Base-by-base conservation (phyloP, 2,888 invertebrate genomes). In the Xestia xanthographa region DNA sequence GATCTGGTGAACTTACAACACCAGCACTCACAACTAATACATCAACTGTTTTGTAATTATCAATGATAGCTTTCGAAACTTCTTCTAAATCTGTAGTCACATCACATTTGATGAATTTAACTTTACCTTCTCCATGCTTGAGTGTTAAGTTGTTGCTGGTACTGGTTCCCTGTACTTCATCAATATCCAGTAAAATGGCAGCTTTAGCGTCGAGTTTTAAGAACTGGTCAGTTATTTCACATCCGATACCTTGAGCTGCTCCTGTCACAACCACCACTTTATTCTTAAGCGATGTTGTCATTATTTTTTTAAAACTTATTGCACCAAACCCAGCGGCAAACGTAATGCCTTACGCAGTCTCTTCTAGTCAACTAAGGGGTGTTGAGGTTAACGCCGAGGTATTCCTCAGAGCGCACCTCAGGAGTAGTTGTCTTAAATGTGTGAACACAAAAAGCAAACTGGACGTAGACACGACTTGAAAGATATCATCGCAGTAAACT, bases 161-260 rank as follows among this genome's bases (percentile, higher is more conserved):
- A 43, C 73, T 60, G 11, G 0, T 20, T 38, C 87, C 86, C 29
- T 74, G 66, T 14, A n/a, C 48, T 50, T 79, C 72, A 70, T 87
- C 53, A 12, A 83, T 76, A 43, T 88, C 87, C 26, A 87, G 67
- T 58, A 88, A 20, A 8, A 88, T 84, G 9, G 84, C 80, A 9
- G 74, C 56, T 80, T 90, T 88, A 2, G 88, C 90, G 22, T 95
- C 95, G 81, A 95, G 93, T 65, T 92, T 90, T 11, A 97, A 88
- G 60, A 96, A 93, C 83, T 94, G 94, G 9, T 93, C 93, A 3
- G 94, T 95, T 73, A 95, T 96, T 75, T 92, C 92, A 45, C 92
- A 92, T 1, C 97, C 97, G 69, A 97, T 97, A 0, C 97, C 97
- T 26, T 92, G 92, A 0, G 97, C 97, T 34, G 95, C 97, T 0